Base-by-base conservation (phyloP, 2,113 vertebrate species). In the Dicentrarchus labrax region DNA sequence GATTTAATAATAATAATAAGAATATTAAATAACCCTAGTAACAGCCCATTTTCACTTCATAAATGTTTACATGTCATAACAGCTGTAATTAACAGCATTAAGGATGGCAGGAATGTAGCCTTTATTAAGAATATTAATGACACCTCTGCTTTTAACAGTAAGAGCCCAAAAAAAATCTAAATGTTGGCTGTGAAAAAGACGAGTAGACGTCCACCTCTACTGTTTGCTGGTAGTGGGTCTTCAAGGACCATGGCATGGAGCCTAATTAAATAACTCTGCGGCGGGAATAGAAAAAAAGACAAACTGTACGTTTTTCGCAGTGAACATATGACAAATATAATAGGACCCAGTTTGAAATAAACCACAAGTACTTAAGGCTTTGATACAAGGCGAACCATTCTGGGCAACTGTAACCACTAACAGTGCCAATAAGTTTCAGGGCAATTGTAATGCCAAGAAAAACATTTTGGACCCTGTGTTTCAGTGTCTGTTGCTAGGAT, bases 351-450 rank as follows among this genome's bases (percentile, higher is more conserved):
- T 60, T 68, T 67, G n/a, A 77, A 70, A 65, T 70, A 4, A 68
- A 22, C 11, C 4, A 57, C 2, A 76, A 73, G 75, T 82, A 75
- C 84, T 86, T 48, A 51, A 75, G 57, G 48, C 51, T 72, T 78
- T 43, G 50, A 71, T 65, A 74, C 66, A 61, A 48, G 82, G 59
- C 19, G 9, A 79, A 45, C 19, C 70, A 59, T 78, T 84, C 80
- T 91, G 88, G 82, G 83, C 88, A 86, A 76, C 68, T 43, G 70
- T 62, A 59, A 76, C 70, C 43, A 17, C 45, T 7, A 2, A 45
- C 15, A 0, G 41, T 87, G 86, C 90, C 91, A 88, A 39, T 22
- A 88, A 80, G 67, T 92, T 93, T 85, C 71, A 74, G 51, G 66
- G 76, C 64, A 74, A 72, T 76, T 36, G 17, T 19, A 36, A 67